A percentile compares a stretch with the other conserved stretches of the same genome.
phyloP scores from a whole-genome alignment of 2,888 invertebrate genomes.

The Xanthia togata region DNA sequence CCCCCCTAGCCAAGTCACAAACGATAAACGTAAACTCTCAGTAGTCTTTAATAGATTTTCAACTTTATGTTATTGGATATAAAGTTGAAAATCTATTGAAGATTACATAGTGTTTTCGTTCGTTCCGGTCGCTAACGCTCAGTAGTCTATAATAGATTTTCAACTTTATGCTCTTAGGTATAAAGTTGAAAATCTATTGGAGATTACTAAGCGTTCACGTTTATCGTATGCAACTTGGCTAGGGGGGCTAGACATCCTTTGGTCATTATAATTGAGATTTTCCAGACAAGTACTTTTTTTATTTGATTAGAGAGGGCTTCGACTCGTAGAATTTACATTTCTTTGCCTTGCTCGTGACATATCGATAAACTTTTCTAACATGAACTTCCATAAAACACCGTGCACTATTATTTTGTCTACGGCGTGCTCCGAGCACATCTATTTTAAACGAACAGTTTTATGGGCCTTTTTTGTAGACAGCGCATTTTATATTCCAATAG shows the following conservation, averaged over 20 bases:
- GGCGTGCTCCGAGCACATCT: conserved; percentile 44
- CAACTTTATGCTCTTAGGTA: no score
- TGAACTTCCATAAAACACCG: conserved; percentile 19
- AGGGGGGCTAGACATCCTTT: background rate
- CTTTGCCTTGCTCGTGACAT: conserved; percentile 1
- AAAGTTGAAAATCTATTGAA: no score
- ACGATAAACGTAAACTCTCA: no score
- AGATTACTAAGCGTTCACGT: no score
- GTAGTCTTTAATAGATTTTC: no score
- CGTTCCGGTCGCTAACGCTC: no score
- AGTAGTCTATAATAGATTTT: no score
- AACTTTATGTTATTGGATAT: no score
- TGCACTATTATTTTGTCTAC: conserved; percentile 43
- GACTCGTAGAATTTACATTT: background rate
- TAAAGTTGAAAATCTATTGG: no score
- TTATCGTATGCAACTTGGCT: no score
- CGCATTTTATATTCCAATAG: conserved; percentile 49
- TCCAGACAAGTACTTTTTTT: background rate
- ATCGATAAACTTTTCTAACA: conserved; percentile 45
- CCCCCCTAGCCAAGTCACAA: no score
- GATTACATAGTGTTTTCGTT: no score
- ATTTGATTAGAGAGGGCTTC: background rate
- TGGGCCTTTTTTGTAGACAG: conserved; percentile 40
- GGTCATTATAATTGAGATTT: background rate
- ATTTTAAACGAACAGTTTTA: conserved; percentile 48